phyloP scores from a whole-genome alignment of 2,888 invertebrate genomes.

The Lycophotia porphyrea region DNA sequence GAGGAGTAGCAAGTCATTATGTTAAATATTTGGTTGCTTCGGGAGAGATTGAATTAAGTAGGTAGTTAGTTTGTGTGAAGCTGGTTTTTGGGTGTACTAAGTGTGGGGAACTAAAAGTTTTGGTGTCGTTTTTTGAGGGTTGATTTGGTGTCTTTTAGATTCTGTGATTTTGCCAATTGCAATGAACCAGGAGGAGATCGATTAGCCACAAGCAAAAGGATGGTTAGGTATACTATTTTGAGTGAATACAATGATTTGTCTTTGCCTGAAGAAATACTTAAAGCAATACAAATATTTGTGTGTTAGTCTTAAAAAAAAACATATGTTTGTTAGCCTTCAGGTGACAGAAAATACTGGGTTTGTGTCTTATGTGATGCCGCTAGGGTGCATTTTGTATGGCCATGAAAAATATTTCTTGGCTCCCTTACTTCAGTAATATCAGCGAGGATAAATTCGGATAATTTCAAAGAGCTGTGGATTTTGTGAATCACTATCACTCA shows the following conservation, averaged over 20 bases:
- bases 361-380: too few relatives aligned
- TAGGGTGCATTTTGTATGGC: too few relatives aligned
- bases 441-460: too few relatives aligned
- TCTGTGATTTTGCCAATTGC: background rate
- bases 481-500: too few relatives aligned
- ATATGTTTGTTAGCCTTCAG: too few relatives aligned
- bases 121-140: background rate
- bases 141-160: background rate
- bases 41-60: slow-evolving; percentile 29
- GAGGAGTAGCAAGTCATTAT: slow-evolving; percentile 50
- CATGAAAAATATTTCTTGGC: too few relatives aligned
- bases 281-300: background rate
- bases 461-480: too few relatives aligned
- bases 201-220: too few relatives aligned
- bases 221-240: too few relatives aligned
- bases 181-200: background rate
- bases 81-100: slow-evolving; percentile 7
- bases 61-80: slow-evolving; percentile 26
- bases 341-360: too few relatives aligned
- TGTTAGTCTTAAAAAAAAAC: too few relatives aligned
- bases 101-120: slow-evolving; percentile 1
- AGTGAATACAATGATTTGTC: background rate
- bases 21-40: slow-evolving; percentile 46
- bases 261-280: background rate
- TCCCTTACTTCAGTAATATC: too few relatives aligned